phyloP scores from a whole-genome alignment of 1,140 invertebrate genomes.

The Colletes gigas region DNA sequence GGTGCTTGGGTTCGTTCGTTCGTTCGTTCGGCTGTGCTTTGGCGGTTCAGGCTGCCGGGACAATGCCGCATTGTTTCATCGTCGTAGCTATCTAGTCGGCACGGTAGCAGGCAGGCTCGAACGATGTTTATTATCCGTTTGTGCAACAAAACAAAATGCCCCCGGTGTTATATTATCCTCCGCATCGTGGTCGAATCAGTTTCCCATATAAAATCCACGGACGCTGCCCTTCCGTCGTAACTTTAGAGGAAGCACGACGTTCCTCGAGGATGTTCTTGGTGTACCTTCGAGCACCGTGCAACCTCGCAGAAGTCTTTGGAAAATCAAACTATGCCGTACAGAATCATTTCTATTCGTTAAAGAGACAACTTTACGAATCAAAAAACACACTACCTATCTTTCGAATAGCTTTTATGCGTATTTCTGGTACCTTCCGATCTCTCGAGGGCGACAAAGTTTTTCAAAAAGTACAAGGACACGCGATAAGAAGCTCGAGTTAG shows the following conservation, averaged over 20 bases:
- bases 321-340: neutral
- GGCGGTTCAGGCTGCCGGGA: conserved; percentile 66
- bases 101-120: conserved; percentile 59
- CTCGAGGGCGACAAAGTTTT: too few species aligned
- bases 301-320: neutral
- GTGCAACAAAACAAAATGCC: conserved; percentile 64
- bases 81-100: conserved; percentile 68
- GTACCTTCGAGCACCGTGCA: neutral
- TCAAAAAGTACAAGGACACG: neutral
- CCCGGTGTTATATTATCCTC: conserved; percentile 57
- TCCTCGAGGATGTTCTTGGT: conserved; percentile 30
- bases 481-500: neutral
- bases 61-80: conserved; percentile 77
- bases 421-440: too few species aligned
- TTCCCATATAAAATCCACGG: conserved; percentile 56
- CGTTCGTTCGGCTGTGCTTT: conserved; percentile 42
- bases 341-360: too few species aligned
- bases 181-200: conserved; percentile 56
- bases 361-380: too few species aligned
- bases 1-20: conserved; percentile 41
- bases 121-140: conserved; percentile 70
- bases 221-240: conserved; percentile 43
- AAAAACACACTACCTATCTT: too few species aligned
- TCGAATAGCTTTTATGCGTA: neutral
- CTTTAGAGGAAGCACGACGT: conserved; percentile 45